These are phyloP conservation scores for Bubo bubo DNA, from an alignment of 2,113 vertebrate species.

Conservation along the genomic window DNA sequence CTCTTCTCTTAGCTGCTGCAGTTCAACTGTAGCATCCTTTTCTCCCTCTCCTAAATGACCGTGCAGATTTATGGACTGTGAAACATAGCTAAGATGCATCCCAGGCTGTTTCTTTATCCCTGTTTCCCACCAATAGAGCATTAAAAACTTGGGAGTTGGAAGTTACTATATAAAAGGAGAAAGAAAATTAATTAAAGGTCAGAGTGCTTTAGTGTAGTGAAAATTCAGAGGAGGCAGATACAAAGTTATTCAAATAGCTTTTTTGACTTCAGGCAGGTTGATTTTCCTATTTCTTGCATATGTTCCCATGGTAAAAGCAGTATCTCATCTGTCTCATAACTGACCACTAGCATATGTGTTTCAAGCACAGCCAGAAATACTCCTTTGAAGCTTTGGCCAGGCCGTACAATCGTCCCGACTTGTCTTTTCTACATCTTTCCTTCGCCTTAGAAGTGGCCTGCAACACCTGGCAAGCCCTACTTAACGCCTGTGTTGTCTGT, in stretches of 20 bases:
- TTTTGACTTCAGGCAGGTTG: constrained; percentile 31
- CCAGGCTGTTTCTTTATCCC: background rate
- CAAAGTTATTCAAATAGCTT: constrained; percentile 41
- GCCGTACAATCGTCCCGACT: background rate
- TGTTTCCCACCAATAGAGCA: background rate
- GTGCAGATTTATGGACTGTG: background rate
- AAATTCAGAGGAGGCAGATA: constrained; percentile 26
- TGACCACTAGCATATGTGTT: constrained; percentile 40
- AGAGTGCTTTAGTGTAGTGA: constrained; percentile 3
- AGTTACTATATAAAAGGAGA: constrained; percentile 40
- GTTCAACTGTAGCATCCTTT: background rate
- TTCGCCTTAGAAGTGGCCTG: background rate
- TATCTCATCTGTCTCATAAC: constrained; percentile 34
- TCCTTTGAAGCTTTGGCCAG: constrained; percentile 59
- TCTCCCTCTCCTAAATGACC: background rate
- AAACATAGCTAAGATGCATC: background rate
- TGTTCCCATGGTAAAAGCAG: constrained; percentile 34
- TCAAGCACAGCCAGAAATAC: constrained; percentile 53
- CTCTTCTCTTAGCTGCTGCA: background rate
- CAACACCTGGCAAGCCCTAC: constrained; percentile 47
- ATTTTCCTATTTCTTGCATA: constrained; percentile 25
- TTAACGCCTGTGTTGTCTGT: constrained; percentile 22
- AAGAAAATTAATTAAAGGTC: constrained; percentile 44
- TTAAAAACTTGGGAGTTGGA: background rate
- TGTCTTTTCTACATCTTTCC: constrained; percentile 29